phyloP scores from a whole-genome alignment of 2,888 invertebrate genomes.

The Dynastes grantii region DNA sequence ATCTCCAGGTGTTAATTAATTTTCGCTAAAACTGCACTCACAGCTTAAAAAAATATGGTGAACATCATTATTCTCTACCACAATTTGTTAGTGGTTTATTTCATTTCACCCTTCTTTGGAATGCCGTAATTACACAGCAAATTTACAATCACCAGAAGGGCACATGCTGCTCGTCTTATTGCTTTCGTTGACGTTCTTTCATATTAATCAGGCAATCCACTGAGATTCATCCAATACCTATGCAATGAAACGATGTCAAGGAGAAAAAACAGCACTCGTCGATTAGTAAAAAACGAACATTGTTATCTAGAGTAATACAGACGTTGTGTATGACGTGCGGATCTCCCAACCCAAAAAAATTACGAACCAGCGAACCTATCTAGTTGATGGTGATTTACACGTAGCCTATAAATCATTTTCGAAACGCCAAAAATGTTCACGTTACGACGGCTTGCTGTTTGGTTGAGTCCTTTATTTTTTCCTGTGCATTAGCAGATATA shows the following conservation, averaged over 20 bases:
- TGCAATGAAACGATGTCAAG: neutral
- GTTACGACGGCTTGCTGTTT: constrained; percentile 22
- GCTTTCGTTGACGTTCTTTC: neutral
- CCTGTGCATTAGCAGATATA: constrained; percentile 25
- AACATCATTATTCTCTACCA: too few species aligned
- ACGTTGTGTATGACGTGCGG: constrained; percentile 7
- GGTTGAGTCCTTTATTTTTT: constrained; percentile 30
- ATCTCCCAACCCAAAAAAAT: constrained; percentile 2
- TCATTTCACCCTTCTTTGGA: too few species aligned
- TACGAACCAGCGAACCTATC: constrained; percentile 18
- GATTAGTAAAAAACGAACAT: neutral
- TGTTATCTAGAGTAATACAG: neutral
- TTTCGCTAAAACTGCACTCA: too few species aligned
- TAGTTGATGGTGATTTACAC: constrained; percentile 21
- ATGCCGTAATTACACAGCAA: too few species aligned
- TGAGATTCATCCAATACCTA: neutral
- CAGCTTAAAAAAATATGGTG: too few species aligned
- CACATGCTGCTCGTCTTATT: too few species aligned
- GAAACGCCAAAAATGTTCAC: constrained; percentile 20
- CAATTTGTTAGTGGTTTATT: too few species aligned
- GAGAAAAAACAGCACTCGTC: neutral
- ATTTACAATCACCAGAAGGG: too few species aligned
- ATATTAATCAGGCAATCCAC: neutral
- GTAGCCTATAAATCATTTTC: constrained; percentile 21
- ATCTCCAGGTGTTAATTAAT: too few species aligned